Evolutionary conservation across 2,113 vertebrate genomes (phyloP), one percentile per base, ranked within the genome.

Genomic region (Morone saxatilis): DNA sequence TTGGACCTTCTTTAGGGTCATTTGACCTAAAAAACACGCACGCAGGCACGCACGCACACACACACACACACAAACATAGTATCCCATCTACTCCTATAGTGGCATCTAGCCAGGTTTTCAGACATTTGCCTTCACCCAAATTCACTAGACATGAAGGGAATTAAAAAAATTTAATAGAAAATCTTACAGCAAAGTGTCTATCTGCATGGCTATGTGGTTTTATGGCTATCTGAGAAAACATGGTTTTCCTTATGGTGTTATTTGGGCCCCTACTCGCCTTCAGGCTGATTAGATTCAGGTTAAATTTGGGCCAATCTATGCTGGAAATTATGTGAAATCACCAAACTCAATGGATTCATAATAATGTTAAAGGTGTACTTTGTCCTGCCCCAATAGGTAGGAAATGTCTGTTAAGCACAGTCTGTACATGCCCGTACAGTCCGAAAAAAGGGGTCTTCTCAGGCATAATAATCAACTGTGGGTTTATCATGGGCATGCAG

Each of bases 331-430:
- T 13, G 31, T 17, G 13, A 69, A 43, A 17, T 57, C 51, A 38
- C n/a, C 16, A 69, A 69, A 60, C 31, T 78, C 25, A 40, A 40
- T 25, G 53, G 70, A 59, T n/a, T 14, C 41, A 22, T 19, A 59
- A 73, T 20, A 66, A 80, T 63, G 56, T 48, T 19, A 48, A 71
- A 22, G 19, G 25, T 40, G 43, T 40, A 7, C 59, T 68, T 59
- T 78, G 41, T 67, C 17, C 38, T 1, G 0, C 47, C 50, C 14
- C n/a, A 66, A 47, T 36, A 47, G 38, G 20, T 54, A 8, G 51
- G 71, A n/a, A 31, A 25, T 59, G 61, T 74, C 54, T 40, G 56
- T 78, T 36, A 41, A 48, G 11, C 11, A 3, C 17, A 16, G 41
- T 25, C n/a, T 67, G n/a, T 25, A 16, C 41, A 45, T 45, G 41